Evolutionary conservation across 2,113 vertebrate genomes (phyloP).

Genomic region (Phocoena phocoena): DNA sequence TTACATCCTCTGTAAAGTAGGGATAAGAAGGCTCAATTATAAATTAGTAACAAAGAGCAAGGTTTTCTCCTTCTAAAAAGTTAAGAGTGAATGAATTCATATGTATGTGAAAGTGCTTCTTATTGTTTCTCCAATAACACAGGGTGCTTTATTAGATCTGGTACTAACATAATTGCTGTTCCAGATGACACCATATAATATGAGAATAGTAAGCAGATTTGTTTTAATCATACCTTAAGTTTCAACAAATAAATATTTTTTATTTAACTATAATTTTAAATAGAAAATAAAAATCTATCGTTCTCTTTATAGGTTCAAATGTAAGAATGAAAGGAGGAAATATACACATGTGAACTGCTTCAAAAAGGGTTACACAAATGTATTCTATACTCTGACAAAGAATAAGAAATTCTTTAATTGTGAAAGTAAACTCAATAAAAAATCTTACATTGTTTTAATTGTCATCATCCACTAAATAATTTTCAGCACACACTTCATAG

Average conservation of each 20-base stretch:
- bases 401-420: background rate
- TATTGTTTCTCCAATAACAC: background rate
- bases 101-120: background rate
- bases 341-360: background rate
- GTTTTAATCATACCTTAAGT: background rate
- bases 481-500: background rate
- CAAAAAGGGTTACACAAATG: background rate
- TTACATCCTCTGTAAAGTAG: background rate
- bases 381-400: background rate
- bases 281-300: background rate
- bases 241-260: background rate
- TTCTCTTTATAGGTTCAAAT: background rate
- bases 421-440: slow-evolving; percentile 10
- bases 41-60: background rate
- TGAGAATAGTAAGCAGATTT: background rate
- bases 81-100: background rate
- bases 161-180: background rate
- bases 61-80: background rate
- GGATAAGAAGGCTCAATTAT: background rate
- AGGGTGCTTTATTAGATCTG: background rate
- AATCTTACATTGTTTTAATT: background rate
- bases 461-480: background rate
- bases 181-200: background rate
- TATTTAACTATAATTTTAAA: background rate
- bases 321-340: background rate